Evolutionary conservation across 2,888 invertebrate genomes (phyloP), one percentile per base, ranked within the genome.

Genomic region (Arrhopalites spinosus): DNA sequence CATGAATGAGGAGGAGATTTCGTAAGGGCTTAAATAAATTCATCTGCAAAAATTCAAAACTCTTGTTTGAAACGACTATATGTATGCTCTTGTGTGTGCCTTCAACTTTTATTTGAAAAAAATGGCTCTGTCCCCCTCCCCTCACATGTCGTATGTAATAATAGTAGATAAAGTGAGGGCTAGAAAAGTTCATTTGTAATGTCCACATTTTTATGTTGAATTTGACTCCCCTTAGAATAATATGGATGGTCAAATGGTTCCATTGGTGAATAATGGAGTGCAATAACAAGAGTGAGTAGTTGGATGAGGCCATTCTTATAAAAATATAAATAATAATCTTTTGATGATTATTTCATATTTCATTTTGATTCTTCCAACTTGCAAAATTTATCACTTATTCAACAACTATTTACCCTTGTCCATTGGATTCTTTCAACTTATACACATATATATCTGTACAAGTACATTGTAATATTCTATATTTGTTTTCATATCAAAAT

Each of bases 1-100:
- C 79, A 80, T 80, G 78, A 63, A 72, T 72, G 63, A 72, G 72
- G 47, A 30, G 72, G 47, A 30, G 36, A 72, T 72, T 72, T 72
- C 45, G 63, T 72, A 72, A 63, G 72, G n/a, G 72, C 43, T 36
- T 63, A 61, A 72, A 72, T 72, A 63, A 61, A 72, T 27, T 69
- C 69, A 64, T 29, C 30, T 64, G 64, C 64, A 27, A 59, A 59
- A 59, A 23, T 59, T 25, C 23, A 20, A 13, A 5, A 7, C 25
- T 59, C 59, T 59, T 25, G 5, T 25, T 27, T 59, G 13, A 5
- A 50, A 50, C 50, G 3, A n/a, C 50, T n/a, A 50, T n/a, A n/a
- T n/a, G n/a, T n/a, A n/a, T n/a, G n/a, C n/a, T n/a, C n/a, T n/a
- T n/a, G n/a, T n/a, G n/a, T n/a, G n/a, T n/a, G n/a, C n/a, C n/a